Conservation (phyloP, 2,113 vertebrate species). For the Cepphus grylle region DNA sequence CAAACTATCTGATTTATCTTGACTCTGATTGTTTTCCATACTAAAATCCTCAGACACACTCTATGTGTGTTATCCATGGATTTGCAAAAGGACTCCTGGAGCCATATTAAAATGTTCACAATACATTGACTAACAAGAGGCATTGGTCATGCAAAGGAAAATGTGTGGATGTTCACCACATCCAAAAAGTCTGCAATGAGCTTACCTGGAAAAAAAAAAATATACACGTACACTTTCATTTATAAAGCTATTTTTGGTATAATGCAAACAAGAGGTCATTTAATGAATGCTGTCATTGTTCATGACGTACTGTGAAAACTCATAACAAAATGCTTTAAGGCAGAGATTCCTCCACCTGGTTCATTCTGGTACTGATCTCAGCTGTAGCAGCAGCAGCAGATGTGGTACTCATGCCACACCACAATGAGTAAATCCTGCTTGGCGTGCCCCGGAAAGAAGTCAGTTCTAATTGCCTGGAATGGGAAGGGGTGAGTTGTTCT, state of each 20-base stretch:
- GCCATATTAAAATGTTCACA: background rate
- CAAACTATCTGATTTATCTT: background rate
- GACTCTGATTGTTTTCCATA: background rate
- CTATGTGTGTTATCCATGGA: background rate
- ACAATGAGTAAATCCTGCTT: background rate
- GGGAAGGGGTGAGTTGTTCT: background rate
- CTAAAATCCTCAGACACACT: background rate
- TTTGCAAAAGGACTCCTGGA: background rate
- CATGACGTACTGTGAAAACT: background rate
- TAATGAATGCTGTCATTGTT: background rate
- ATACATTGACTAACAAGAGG: background rate
- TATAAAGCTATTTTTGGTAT: background rate
- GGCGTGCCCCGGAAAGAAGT: background rate
- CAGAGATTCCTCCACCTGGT: background rate
- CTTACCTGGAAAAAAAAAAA: background rate
- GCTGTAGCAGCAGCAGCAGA: background rate
- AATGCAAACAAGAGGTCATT: background rate
- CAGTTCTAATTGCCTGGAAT: background rate
- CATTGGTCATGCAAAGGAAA: background rate
- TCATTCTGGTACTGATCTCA: background rate
- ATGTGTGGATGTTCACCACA: background rate
- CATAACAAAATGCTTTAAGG: background rate
- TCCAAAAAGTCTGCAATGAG: background rate
- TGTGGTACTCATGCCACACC: fast-evolving
- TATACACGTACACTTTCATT: background rate